Conservation (phyloP, 2,113 vertebrate species). For the Shinisaurus crocodilurus region DNA sequence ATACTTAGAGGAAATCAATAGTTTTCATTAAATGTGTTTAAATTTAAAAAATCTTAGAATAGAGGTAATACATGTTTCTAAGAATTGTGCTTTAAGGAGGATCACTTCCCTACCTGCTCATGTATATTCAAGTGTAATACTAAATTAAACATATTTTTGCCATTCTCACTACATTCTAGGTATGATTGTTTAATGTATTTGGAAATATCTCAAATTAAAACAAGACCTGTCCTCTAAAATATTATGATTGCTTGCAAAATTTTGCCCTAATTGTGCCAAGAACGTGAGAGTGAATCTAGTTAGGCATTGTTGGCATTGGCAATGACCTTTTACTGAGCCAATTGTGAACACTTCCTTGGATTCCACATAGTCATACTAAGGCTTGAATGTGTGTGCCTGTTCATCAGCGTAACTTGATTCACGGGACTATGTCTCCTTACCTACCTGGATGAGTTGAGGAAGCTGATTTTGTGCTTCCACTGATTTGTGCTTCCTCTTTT, state of each 20-base stretch:
- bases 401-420: background rate
- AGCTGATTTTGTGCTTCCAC: background rate
- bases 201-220: slow-evolving; percentile 33
- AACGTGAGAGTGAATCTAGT: background rate
- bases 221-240: slow-evolving; percentile 28
- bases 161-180: background rate
- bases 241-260: slow-evolving; percentile 15
- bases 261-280: background rate
- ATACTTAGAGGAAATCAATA: background rate
- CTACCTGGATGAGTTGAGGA: background rate
- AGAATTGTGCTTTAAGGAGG: slow-evolving; percentile 14
- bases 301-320: background rate
- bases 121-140: slow-evolving; percentile 12
- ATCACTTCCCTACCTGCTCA: slow-evolving; percentile 18
- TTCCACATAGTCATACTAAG: background rate
- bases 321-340: background rate
- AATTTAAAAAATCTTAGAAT: background rate
- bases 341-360: background rate
- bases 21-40: background rate
- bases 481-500: background rate
- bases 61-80: slow-evolving; percentile 16
- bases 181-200: background rate
- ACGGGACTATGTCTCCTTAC: background rate
- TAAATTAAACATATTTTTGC: background rate
- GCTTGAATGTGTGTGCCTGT: background rate